phyloP scores from a whole-genome alignment of 2,888 invertebrate genomes.

The Polyploca ridens region DNA sequence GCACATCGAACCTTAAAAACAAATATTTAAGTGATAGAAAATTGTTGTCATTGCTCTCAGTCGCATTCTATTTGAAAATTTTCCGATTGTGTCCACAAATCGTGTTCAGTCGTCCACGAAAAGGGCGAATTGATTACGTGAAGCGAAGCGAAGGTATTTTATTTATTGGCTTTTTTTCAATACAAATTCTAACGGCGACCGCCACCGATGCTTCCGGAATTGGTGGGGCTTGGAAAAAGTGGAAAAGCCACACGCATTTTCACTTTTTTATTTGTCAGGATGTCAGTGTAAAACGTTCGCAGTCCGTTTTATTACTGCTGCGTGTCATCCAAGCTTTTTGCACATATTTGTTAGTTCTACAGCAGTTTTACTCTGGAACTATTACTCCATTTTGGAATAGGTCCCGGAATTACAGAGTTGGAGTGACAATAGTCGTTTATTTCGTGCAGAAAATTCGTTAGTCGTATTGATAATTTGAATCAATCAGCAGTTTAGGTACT shows the following conservation, averaged over 20 bases:
- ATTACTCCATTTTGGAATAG: background rate
- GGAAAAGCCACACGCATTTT: slow-evolving; percentile 49
- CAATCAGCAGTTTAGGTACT: background rate
- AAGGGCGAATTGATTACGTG: slow-evolving; percentile 59
- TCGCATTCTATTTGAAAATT: slow-evolving; percentile 19
- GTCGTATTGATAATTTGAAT: no score
- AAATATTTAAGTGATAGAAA: background rate
- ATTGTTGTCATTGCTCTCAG: slow-evolving; percentile 4
- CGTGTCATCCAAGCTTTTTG: slow-evolving; percentile 42
- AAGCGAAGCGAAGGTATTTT: slow-evolving; percentile 54
- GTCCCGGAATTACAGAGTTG: background rate
- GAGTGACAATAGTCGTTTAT: background rate
- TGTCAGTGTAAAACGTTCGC: slow-evolving; percentile 37
- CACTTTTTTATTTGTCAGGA: slow-evolving; percentile 32
- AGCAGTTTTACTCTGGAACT: background rate
- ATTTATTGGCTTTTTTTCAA: slow-evolving; percentile 64
- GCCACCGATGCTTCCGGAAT: slow-evolving; percentile 53
- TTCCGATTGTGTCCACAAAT: slow-evolving; percentile 43
- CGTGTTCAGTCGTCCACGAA: slow-evolving; percentile 49
- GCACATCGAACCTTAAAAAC: background rate
- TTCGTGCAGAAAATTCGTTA: background rate
- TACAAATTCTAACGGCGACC: slow-evolving; percentile 59
- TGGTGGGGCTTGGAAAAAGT: slow-evolving; percentile 45
- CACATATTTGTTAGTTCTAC: slow-evolving; percentile 34
- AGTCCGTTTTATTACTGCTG: slow-evolving; percentile 41